Evolutionary conservation across 1,140 invertebrate species (phyloP).

Genomic region (Zaprionus ornatus): DNA sequence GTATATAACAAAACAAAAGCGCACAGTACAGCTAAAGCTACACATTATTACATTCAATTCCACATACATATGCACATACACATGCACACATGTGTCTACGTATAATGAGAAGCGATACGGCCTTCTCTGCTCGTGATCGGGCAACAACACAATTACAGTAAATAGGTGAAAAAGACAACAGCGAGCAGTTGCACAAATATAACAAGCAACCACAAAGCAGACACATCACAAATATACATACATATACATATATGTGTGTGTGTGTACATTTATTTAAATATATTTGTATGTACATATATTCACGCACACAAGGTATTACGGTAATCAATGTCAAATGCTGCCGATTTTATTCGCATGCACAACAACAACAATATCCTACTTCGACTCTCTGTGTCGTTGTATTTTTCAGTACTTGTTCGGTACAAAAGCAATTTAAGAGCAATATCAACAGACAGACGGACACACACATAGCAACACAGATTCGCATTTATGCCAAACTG

Average conservation of each 20-base stretch:
- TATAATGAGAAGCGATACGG: constrained; percentile 54
- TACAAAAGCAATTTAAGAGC: constrained; percentile 57
- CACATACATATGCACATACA: constrained; percentile 17
- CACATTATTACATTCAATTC: constrained; percentile 6
- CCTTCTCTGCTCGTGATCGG: constrained; percentile 61
- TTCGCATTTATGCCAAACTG: constrained; percentile 63
- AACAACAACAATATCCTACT: constrained; percentile 50
- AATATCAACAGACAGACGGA: constrained; percentile 36
- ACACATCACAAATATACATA: constrained; percentile 38
- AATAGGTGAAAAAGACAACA: constrained; percentile 76
- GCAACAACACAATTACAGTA: constrained; percentile 77
- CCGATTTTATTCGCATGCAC: constrained; percentile 69
- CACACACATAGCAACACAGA: constrained; percentile 29
- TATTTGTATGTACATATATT: constrained; percentile 10
- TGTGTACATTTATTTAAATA: constrained; percentile 9
- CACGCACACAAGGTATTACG: constrained; percentile 68
- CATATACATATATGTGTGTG: constrained; percentile 7
- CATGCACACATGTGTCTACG: constrained; percentile 3
- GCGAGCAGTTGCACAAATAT: constrained; percentile 77
- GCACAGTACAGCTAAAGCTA: constrained; percentile 4
- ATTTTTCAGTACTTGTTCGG: constrained; percentile 47
- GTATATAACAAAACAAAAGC: constrained; percentile 35
- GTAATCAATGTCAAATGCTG: constrained; percentile 81
- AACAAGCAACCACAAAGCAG: constrained; percentile 51
- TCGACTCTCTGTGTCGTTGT: constrained; percentile 44